Evolutionary conservation across 2,888 invertebrate genomes (phyloP).

Genomic region (Eupeodes luniger): DNA sequence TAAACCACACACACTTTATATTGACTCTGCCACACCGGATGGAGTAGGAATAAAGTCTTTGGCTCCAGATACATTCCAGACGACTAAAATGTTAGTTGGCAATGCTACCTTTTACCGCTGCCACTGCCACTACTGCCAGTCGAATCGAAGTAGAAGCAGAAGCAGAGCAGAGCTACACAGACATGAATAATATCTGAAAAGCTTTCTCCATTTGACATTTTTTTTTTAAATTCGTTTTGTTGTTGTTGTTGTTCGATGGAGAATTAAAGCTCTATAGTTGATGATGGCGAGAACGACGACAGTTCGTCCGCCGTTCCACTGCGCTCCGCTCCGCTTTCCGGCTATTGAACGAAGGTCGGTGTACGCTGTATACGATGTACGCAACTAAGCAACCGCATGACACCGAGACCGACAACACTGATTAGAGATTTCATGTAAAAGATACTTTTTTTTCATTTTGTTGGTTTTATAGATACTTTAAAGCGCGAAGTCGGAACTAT

Average conservation of each 20-base stretch:
- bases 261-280: slow-evolving; percentile 51
- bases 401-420: slow-evolving; percentile 73
- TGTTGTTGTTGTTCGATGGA: slow-evolving; percentile 11
- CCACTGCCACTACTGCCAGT: slow-evolving; percentile 6
- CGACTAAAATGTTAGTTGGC: slow-evolving; percentile 63
- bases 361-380: slow-evolving; percentile 72
- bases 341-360: slow-evolving; percentile 68
- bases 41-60: slow-evolving; percentile 64
- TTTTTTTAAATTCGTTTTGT: slow-evolving; percentile 15
- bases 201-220: slow-evolving; percentile 67
- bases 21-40: slow-evolving; percentile 57
- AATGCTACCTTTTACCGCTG: slow-evolving; percentile 51
- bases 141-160: neutral
- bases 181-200: slow-evolving; percentile 58
- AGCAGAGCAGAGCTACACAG: slow-evolving; percentile 43
- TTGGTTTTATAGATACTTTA: slow-evolving; percentile 13
- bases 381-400: slow-evolving; percentile 73
- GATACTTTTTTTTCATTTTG: slow-evolving; percentile 40
- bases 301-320: slow-evolving; percentile 31
- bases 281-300: slow-evolving; percentile 20
- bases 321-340: slow-evolving; percentile 16
- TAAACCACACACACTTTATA: slow-evolving; percentile 49
- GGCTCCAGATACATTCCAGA: slow-evolving; percentile 65
- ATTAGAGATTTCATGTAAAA: slow-evolving; percentile 55
- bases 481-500: slow-evolving; percentile 50